phyloP scores from a whole-genome alignment of 2,888 invertebrate species.

The Rotaria macrura region DNA sequence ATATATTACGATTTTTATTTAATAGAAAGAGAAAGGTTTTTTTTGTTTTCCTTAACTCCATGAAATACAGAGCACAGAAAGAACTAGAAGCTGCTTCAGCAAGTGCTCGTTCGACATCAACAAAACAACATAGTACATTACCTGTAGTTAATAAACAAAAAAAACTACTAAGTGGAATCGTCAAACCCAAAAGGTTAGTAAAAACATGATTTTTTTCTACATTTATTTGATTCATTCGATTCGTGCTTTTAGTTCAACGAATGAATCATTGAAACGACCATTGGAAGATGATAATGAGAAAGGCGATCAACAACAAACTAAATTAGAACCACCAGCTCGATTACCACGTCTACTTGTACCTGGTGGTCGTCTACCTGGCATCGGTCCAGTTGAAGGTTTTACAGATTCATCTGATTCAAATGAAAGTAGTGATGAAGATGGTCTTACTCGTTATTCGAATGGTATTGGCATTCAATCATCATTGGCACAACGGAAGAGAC shows the following conservation, averaged over 20 bases:
- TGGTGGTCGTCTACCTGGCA: constrained; percentile 22
- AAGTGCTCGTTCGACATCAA: not conserved
- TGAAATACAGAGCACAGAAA: not conserved
- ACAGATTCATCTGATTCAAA: constrained; percentile 26
- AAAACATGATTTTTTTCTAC: not conserved
- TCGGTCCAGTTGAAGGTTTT: constrained; percentile 23
- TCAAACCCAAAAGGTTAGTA: not conserved
- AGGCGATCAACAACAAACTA: not conserved
- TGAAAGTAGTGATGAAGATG: constrained; percentile 8
- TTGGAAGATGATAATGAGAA: not conserved
- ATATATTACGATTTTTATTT: not conserved
- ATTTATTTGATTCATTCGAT: not conserved
- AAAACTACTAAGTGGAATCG: not conserved
- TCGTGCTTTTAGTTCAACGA: constrained; percentile 1
- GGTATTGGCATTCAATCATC: not conserved
- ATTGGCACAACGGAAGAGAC: not conserved
- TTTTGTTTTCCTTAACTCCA: constrained; percentile 30
- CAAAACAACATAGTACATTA: not conserved
- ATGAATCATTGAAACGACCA: constrained; percentile 20
- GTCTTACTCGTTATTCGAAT: not conserved
- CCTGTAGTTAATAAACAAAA: constrained; percentile 28
- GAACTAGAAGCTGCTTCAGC: constrained; percentile 6
- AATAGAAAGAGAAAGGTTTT: not conserved
- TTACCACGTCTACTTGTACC: not conserved
- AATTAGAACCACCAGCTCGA: not conserved